These are phyloP conservation scores for Ispidina picta DNA, from an alignment of 2,797 vertebrate genomes.

Conservation along the genomic window DNA sequence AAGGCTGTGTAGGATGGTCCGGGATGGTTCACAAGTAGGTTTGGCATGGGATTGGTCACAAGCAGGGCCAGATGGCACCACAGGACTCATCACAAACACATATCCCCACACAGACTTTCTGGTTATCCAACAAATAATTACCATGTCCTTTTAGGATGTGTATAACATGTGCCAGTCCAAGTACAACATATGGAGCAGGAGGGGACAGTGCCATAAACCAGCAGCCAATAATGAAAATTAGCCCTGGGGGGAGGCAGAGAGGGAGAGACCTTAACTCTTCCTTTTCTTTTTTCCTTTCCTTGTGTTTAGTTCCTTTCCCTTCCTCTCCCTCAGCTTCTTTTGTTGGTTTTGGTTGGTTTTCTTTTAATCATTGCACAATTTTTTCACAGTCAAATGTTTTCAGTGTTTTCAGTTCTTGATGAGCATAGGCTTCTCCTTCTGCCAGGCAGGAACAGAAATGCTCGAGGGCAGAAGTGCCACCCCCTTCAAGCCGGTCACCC, in stretches of 20 bases:
- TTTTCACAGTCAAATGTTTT: neutral
- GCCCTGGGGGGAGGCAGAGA: neutral
- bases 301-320: neutral
- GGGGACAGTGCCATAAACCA: neutral
- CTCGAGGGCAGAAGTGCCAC: neutral
- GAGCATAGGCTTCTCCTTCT: neutral
- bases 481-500: neutral
- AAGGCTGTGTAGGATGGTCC: neutral
- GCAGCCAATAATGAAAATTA: constrained; percentile 21
- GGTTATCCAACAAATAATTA: neutral
- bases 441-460: neutral
- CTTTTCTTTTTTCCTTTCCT: neutral
- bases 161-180: neutral
- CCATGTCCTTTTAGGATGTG: neutral
- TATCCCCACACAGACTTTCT: neutral
- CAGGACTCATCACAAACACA: neutral
- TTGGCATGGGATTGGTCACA: neutral
- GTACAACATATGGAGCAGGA: constrained; percentile 4
- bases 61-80: neutral
- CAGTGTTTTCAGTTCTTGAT: neutral
- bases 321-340: neutral
- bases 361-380: neutral
- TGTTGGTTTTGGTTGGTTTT: neutral
- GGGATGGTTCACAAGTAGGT: neutral
- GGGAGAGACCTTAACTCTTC: neutral